Evolutionary conservation across 2,113 vertebrate genomes (phyloP), one percentile per base, ranked within the genome.

Genomic region (Platichthys stellatus): DNA sequence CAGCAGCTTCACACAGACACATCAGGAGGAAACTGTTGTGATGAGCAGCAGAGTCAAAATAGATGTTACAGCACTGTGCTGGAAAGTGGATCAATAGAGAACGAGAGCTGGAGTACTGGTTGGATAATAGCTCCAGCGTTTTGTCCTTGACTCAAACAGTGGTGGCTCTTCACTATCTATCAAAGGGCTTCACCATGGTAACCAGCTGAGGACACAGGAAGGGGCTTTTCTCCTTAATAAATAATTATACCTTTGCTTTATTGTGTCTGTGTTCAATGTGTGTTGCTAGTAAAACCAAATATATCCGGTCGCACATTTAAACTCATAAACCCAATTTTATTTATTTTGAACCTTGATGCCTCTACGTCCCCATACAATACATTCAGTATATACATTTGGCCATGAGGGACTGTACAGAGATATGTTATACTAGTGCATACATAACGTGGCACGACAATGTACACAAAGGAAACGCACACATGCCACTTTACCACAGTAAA

Each of bases 361-460:
- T 92, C 89, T 78, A 88, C 70, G 78, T 92, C 92, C 90, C 92
- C 89, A 84, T 90, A 93, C 90, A 91, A 92, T 94, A 95, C 94
- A 95, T 95, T 95, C 93, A 95, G 86, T 94, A 95, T 94, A 89
- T 94, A 95, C 94, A 95, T 94, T 92, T 94, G 92, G 93, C 90
- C 92, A 90, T 88, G 87, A 91, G 90, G 91, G 88, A 90, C 92
- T 91, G 84, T 89, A 94, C 89, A 92, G 90, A 91, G 90, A 91
- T 92, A 89, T 90, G 91, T 92, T 87, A 77, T 83, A 89, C 86
- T 94, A 94, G 92, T 93, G 93, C 92, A 93, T 92, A 94, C 93
- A 93, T 86, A 51, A 91, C 60, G 67, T 87, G 88, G 81, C 88
- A 91, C 63, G 17, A 78, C 89, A 83, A 91, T 85, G 86, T 85